These are phyloP conservation scores for Danio rerio DNA, from an alignment of 2,113 vertebrate species.

Conservation along the genomic window GRCz12tu NC_133194.1:37070001-37070500, in stretches of 20 bases:
- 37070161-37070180: too few relatives aligned
- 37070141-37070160: too few relatives aligned
- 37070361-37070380: background rate
- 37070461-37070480: slow-evolving; percentile 73
- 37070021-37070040: too few relatives aligned
- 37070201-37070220: too few relatives aligned
- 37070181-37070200: too few relatives aligned
- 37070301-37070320: slow-evolving; percentile 40
- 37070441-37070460: slow-evolving; percentile 77
- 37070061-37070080: too few relatives aligned
- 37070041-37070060: too few relatives aligned
- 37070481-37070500: slow-evolving; percentile 66
- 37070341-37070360: slow-evolving; percentile 4
- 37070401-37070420: slow-evolving; percentile 71
- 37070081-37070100: too few relatives aligned
- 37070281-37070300: background rate
- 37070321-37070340: slow-evolving; percentile 21
- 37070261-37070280: background rate
- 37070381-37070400: slow-evolving; percentile 24
- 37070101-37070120: too few relatives aligned
- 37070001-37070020: too few relatives aligned
- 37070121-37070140: too few relatives aligned
- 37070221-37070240: too few relatives aligned
- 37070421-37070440: slow-evolving; percentile 73
- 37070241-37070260: background rate